Evolutionary conservation across 2,888 invertebrate species (phyloP).

Genomic region (Thalpophila matura): DNA sequence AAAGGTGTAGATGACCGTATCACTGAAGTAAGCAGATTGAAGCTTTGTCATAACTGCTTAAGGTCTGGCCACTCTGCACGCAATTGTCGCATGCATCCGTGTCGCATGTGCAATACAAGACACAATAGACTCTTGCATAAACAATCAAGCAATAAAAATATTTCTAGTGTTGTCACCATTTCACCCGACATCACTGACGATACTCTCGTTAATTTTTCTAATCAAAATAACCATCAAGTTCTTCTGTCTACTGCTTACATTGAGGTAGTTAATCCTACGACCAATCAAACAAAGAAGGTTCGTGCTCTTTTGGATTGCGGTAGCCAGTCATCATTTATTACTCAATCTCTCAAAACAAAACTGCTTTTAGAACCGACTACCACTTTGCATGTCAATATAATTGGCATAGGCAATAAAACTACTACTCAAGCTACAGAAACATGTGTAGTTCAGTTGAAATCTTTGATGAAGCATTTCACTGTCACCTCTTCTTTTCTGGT

Average conservation of each 20-base stretch:
- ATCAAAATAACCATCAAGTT: background rate
- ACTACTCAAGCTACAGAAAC: slow-evolving; percentile 12
- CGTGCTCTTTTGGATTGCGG: no score
- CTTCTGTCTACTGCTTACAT: background rate
- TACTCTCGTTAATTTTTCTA: background rate
- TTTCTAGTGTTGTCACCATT: background rate
- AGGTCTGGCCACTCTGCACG: no score
- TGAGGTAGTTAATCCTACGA: background rate
- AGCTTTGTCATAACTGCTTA: no score
- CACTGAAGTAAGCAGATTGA: no score
- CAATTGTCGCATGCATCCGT: no score
- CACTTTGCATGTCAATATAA: slow-evolving; percentile 5
- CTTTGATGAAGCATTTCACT: slow-evolving; percentile 1
- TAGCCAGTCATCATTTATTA: background rate
- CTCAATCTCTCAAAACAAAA: background rate
- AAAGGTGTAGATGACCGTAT: no score
- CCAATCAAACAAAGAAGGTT: no score
- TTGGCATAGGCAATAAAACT: slow-evolving; percentile 21
- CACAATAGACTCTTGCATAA: slow-evolving; percentile 4
- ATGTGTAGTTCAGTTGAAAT: slow-evolving; percentile 10
- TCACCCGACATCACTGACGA: background rate
- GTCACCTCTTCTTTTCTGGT: slow-evolving; percentile 1
- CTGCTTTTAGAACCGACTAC: background rate
- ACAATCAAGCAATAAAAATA: background rate
- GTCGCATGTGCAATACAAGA: background rate